Evolutionary conservation across 2,113 vertebrate species (phyloP).

Genomic region (Theristicus caerulescens): DNA sequence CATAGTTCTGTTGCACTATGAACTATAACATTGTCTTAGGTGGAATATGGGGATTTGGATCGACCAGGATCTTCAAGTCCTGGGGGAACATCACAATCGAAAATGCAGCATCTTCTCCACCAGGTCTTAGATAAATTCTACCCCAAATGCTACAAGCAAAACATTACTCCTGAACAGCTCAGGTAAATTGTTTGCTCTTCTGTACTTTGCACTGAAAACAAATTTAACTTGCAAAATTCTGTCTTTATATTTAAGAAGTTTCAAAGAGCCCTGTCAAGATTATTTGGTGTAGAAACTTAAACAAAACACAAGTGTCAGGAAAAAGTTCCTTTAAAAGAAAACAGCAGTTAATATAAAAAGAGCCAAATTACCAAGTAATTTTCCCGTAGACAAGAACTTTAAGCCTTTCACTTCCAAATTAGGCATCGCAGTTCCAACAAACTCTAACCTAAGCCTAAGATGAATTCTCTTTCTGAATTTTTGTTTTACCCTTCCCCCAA

Average conservation of each 20-base stretch:
- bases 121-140: slow-evolving; percentile 88
- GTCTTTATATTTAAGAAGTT: not conserved
- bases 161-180: slow-evolving; percentile 79
- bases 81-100: slow-evolving; percentile 71
- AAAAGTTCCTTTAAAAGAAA: not conserved
- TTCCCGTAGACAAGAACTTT: not conserved
- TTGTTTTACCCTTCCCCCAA: not conserved
- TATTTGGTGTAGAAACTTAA: not conserved
- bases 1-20: not conserved
- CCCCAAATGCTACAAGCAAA: slow-evolving; percentile 85
- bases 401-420: not conserved
- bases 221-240: not conserved
- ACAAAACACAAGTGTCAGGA: not conserved
- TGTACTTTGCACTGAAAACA: not conserved
- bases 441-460: not conserved
- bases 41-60: slow-evolving; percentile 86
- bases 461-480: not conserved
- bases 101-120: slow-evolving; percentile 83
- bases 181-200: slow-evolving; percentile 68
- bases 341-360: not conserved
- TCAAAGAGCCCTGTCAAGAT: not conserved
- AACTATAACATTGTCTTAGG: slow-evolving; percentile 54
- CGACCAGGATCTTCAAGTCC: slow-evolving; percentile 71
- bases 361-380: not conserved
- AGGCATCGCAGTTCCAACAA: not conserved